phyloP scores from a whole-genome alignment of 2,888 invertebrate genomes.

The Philhelius pedissequus region DNA sequence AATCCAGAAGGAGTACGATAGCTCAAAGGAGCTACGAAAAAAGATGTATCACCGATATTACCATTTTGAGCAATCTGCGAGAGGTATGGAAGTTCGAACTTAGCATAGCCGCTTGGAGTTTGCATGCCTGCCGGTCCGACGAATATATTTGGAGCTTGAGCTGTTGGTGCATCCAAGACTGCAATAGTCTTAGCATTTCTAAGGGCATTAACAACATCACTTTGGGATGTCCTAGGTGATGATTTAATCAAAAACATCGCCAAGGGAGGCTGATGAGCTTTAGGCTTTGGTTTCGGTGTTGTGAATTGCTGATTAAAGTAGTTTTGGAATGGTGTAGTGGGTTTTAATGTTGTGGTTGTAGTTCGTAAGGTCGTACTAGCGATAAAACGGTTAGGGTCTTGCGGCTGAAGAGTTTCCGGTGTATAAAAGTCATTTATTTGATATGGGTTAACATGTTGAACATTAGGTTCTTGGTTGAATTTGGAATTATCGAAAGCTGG shows the following conservation, averaged over 20 bases:
- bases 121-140: constrained; percentile 88
- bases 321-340: constrained; percentile 71
- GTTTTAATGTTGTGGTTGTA: constrained; percentile 74
- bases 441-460: constrained; percentile 78
- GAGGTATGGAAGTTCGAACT: constrained; percentile 90
- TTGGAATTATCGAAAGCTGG: constrained; percentile 73
- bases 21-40: constrained; percentile 91
- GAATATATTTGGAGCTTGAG: constrained; percentile 87
- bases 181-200: constrained; percentile 87
- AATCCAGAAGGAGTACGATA: constrained; percentile 91
- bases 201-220: constrained; percentile 85
- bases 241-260: constrained; percentile 87
- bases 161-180: constrained; percentile 86
- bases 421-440: constrained; percentile 79
- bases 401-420: constrained; percentile 73
- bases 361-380: constrained; percentile 74
- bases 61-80: constrained; percentile 80
- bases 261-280: constrained; percentile 90
- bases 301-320: constrained; percentile 74
- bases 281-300: constrained; percentile 82
- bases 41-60: constrained; percentile 87
- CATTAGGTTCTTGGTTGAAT: constrained; percentile 73
- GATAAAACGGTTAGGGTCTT: constrained; percentile 71
- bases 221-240: constrained; percentile 80
- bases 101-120: constrained; percentile 86